Conservation (phyloP, 1,140 invertebrate genomes). For the Diabrotica virgifera region DNA sequence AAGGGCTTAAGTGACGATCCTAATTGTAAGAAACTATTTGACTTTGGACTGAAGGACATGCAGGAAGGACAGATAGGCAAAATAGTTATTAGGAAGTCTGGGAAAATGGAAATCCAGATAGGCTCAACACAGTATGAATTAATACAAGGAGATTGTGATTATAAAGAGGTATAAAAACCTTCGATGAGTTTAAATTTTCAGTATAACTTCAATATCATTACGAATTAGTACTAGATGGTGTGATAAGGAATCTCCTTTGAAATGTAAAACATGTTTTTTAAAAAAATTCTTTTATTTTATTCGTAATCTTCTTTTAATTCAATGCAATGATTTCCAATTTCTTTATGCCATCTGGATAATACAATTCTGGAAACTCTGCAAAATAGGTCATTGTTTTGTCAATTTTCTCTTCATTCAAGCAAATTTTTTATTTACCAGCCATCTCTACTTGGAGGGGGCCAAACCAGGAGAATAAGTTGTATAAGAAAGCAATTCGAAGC, state of each 20-base stretch:
- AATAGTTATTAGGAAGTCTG: constrained; percentile 33
- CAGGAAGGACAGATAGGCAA: constrained; percentile 40
- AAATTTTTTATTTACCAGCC: too few relatives aligned
- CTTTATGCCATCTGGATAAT: too few relatives aligned
- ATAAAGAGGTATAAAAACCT: constrained; percentile 20
- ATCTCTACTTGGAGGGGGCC: too few relatives aligned
- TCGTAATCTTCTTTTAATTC: too few relatives aligned
- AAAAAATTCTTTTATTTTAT: too few relatives aligned
- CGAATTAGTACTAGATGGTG: not conserved
- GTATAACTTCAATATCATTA: not conserved
- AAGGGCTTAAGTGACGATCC: constrained; percentile 39
- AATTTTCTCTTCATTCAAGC: too few relatives aligned
- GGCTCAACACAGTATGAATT: constrained; percentile 34
- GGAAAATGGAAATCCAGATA: constrained; percentile 35
- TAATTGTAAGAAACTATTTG: constrained; percentile 32
- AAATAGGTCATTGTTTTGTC: too few relatives aligned
- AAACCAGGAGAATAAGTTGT: too few relatives aligned
- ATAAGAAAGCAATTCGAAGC: too few relatives aligned
- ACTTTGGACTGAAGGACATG: constrained; percentile 35
- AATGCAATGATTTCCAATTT: too few relatives aligned
- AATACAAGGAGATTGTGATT: constrained; percentile 21
- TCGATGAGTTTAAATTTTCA: not conserved
- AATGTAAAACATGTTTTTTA: too few relatives aligned
- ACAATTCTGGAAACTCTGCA: too few relatives aligned
- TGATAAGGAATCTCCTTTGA: not conserved